Percentiles rank a stretch among this genome's conserved stretches.
phyloP scores from a whole-genome alignment of 2,888 invertebrate species.

The Spodoptera littoralis region DNA sequence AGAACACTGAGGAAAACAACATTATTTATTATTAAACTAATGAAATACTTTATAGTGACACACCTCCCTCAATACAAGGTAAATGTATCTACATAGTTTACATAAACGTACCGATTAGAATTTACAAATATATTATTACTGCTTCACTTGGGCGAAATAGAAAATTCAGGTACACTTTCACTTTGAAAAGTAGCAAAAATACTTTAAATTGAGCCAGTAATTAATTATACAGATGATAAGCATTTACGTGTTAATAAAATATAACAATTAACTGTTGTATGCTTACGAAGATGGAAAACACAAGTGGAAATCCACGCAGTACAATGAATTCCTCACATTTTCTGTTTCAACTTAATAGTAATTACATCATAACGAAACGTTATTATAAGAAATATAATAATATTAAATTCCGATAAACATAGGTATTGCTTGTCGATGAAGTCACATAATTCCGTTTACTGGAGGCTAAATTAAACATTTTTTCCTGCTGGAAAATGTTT shows the following conservation, averaged over 20 bases:
- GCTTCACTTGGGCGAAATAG: too few relatives aligned
- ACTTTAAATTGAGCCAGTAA: too few relatives aligned
- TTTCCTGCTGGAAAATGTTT: too few relatives aligned
- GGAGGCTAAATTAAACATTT: too few relatives aligned
- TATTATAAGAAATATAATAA: background rate
- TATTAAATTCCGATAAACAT: background rate
- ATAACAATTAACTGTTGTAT: constrained; percentile 25
- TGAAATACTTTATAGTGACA: background rate
- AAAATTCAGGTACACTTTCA: too few relatives aligned
- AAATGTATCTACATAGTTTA: too few relatives aligned
- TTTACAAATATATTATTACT: too few relatives aligned
- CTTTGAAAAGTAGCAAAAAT: too few relatives aligned
- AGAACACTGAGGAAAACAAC: background rate
- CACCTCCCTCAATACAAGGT: too few relatives aligned
- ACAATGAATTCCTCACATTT: constrained; percentile 22
- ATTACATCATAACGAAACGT: constrained; percentile 18
- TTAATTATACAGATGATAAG: background rate
- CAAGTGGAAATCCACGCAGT: constrained; percentile 18
- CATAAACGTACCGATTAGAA: too few relatives aligned
- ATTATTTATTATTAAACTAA: background rate
- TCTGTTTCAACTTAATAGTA: background rate
- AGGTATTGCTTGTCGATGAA: too few relatives aligned
- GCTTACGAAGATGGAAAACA: constrained; percentile 21
- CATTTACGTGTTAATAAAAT: background rate
- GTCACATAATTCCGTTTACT: background rate